Percentiles rank a stretch among this genome's conserved stretches.
Conservation (phyloP, 2,888 invertebrate species). For the Synergus itoensis region DNA sequence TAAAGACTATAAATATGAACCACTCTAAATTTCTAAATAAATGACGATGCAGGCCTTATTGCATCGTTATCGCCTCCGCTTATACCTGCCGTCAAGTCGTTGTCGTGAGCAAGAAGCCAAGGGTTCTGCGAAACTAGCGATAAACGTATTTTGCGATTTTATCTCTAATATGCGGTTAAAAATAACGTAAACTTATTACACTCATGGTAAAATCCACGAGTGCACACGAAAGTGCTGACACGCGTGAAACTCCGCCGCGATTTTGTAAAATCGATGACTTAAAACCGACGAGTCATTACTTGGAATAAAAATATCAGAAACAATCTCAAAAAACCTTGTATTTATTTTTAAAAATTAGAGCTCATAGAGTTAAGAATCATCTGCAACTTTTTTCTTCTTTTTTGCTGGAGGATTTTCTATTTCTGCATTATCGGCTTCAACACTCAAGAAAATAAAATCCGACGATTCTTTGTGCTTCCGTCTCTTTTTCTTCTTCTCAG, state of each 20-base stretch:
- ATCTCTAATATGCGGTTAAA: constrained; percentile 44
- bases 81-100: constrained; percentile 1
- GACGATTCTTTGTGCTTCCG: constrained; percentile 44
- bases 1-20: neutral
- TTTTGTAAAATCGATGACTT: constrained; percentile 18
- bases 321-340: neutral
- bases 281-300: neutral
- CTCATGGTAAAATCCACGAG: constrained; percentile 30
- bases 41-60: constrained; percentile 35
- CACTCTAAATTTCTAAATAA: constrained; percentile 10
- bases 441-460: constrained; percentile 44
- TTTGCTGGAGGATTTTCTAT: constrained; percentile 1
- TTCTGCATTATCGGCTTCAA: constrained; percentile 49
- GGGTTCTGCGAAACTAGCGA: constrained; percentile 42
- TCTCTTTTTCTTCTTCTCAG: constrained; percentile 58
- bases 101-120: constrained; percentile 45
- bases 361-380: neutral
- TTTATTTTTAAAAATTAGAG: constrained; percentile 7
- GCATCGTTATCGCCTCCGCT: constrained; percentile 40
- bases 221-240: constrained; percentile 20
- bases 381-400: constrained; percentile 10
- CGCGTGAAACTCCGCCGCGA: constrained; percentile 18
- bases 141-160: constrained; percentile 45
- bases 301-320: neutral
- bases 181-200: constrained; percentile 48